Conservation (phyloP, 2,113 vertebrate species). For the Camelus dromedarius region DNA sequence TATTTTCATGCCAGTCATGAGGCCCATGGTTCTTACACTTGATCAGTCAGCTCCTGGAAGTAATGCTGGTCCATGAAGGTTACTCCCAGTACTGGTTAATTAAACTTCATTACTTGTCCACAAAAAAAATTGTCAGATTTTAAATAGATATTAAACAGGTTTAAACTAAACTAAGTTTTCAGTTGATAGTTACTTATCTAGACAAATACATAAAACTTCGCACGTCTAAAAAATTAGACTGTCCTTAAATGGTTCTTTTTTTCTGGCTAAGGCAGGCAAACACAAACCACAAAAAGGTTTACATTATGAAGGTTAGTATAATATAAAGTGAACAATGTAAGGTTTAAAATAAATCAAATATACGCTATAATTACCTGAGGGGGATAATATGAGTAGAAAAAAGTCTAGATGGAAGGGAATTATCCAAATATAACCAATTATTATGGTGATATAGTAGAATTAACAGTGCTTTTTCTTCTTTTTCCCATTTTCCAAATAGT, state of each 20-base stretch:
- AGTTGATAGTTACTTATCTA: neutral
- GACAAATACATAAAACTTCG: neutral
- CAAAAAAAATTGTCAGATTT: too few relatives aligned
- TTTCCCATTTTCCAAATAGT: neutral
- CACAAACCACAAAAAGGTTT: neutral
- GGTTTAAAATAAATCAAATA: neutral
- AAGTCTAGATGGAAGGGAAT: neutral
- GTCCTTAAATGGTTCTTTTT: neutral
- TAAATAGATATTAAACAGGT: neutral
- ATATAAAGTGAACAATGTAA: neutral
- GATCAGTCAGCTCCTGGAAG: too few relatives aligned
- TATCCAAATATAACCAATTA: neutral
- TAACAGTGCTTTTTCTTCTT: neutral
- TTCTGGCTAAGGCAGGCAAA: neutral
- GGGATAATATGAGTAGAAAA: neutral
- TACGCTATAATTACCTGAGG: neutral
- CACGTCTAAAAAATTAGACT: neutral
- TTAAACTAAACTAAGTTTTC: conserved; percentile 23
- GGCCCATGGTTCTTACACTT: too few relatives aligned
- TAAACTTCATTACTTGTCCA: too few relatives aligned
- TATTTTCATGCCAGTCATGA: conserved; percentile 12
- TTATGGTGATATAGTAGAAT: neutral
- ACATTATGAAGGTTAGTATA: neutral
- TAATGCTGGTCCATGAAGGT: too few relatives aligned
- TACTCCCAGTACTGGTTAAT: too few relatives aligned